Evolutionary conservation across 2,888 invertebrate species (phyloP), one percentile per base, ranked within the genome.

Genomic region (Pyrrhosoma nymphula): DNA sequence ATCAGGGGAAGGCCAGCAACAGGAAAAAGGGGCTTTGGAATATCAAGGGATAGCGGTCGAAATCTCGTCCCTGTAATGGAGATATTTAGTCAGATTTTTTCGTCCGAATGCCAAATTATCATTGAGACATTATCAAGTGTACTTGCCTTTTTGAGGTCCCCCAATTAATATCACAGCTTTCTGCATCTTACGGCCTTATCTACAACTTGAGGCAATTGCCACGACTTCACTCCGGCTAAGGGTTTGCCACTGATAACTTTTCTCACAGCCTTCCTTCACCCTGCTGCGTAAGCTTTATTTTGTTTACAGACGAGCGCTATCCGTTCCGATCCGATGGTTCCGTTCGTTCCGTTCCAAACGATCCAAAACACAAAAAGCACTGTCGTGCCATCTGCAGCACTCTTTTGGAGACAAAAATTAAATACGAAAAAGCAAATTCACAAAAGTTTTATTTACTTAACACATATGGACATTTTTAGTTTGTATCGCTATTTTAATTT

Each of bases 1-100:
- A 99, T 99, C 95, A 99, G 98, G 0, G 99, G 99, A 88, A 99
- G 97, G 0, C 99, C 99, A 95, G 99, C 99, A 26, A 99, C 98
- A 0, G 99, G 99, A 97, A 99, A 99, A 30, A 99, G 97, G 0
- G 99, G 99, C 97, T 99, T 99, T 0, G 99, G 99, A n/a, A 99
- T 98, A 96, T 99, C 99, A 95, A 99, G 97, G 0, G 99, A 99
- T 6, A 99, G 97, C 0, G 99, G 99, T 0, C 99, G 98, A 97
- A 99, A 99, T 95, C 99, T 98, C 18, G 99, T 99, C 0, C 99
- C 99, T 99, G 97, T 82, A 97, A 97, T 96, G 95, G 63, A 95
- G 95, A 91, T 88, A 26, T 39, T 95, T 69, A 95, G 56, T 88
- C 56, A 23, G 16, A 56, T 16, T 16, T 20, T 1, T 8, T 60